Conservation (phyloP, 2,113 vertebrate species). For the Stigmatopora nigra region DNA sequence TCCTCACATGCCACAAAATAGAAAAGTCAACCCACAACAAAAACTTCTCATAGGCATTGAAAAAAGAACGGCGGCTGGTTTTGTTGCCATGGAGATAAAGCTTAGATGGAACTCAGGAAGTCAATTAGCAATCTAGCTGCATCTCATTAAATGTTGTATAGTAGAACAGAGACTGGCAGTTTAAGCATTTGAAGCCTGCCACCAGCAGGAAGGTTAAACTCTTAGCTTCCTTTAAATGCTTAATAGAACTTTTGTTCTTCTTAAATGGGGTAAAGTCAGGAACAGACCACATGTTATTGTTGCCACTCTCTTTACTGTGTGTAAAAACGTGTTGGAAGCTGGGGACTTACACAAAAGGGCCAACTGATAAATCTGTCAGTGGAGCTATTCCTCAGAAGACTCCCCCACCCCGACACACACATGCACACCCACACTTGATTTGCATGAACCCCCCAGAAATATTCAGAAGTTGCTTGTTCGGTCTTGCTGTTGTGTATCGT, state of each 20-base stretch:
- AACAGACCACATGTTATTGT: conserved; percentile 59
- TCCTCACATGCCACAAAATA: background rate
- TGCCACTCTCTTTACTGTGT: conserved; percentile 31
- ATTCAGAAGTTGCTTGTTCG: conserved; percentile 38
- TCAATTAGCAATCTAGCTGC: conserved; percentile 70
- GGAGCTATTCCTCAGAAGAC: conserved; percentile 41
- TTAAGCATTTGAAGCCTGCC: conserved; percentile 46
- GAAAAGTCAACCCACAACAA: background rate
- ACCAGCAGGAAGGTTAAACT: conserved; percentile 26
- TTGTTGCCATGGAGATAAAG: conserved; percentile 68
- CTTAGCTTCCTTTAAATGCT: conserved; percentile 33
- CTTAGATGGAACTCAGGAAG: conserved; percentile 65
- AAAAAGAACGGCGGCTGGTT: conserved; percentile 35
- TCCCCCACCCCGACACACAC: conserved; percentile 14
- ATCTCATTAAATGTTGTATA: conserved; percentile 64
- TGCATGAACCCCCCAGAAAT: conserved; percentile 47
- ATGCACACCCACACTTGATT: conserved; percentile 5
- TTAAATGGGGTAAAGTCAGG: conserved; percentile 61
- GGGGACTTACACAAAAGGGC: conserved; percentile 53
- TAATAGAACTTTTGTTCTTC: conserved; percentile 53
- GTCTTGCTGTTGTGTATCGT: conserved; percentile 41
- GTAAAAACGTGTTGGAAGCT: conserved; percentile 42
- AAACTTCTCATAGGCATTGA: conserved; percentile 15
- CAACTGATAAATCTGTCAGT: conserved; percentile 64
- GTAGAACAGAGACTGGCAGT: conserved; percentile 32